phyloP scores from a whole-genome alignment of 1,140 invertebrate species.

The Monochamus saltuarius region DNA sequence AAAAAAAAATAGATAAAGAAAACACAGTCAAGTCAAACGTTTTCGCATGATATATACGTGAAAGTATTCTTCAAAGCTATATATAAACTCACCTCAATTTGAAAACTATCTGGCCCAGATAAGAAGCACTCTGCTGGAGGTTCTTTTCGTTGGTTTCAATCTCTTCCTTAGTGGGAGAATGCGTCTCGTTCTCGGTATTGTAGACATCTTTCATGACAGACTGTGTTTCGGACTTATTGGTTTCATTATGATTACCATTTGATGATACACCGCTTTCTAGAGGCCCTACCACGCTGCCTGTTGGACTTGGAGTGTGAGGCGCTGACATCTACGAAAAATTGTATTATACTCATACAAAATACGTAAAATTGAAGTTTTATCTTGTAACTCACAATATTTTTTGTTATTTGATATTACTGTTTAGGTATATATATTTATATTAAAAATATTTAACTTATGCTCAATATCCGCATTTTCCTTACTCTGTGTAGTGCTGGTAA shows the following conservation, averaged over 20 bases:
- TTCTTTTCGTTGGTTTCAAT: conserved; percentile 65
- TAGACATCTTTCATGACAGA: conserved; percentile 54
- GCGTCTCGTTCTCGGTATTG: conserved; percentile 53
- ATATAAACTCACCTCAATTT: conserved; percentile 70
- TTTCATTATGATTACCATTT: conserved; percentile 38
- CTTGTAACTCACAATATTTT: too few relatives aligned
- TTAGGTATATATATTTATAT: too few relatives aligned
- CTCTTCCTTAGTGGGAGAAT: conserved; percentile 60
- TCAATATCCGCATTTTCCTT: too few relatives aligned
- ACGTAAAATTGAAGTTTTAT: too few relatives aligned
- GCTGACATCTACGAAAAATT: conserved; percentile 42
- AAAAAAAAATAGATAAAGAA: too few relatives aligned
- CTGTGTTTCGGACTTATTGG: conserved; percentile 48
- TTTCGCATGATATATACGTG: too few relatives aligned
- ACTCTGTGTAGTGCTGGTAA: too few relatives aligned
- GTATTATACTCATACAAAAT: too few relatives aligned
- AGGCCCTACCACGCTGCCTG: conserved; percentile 42
- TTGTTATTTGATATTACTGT: too few relatives aligned
- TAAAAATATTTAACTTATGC: too few relatives aligned
- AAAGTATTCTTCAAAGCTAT: too few relatives aligned
- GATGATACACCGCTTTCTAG: conserved; percentile 50
- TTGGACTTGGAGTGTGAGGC: conserved; percentile 49
- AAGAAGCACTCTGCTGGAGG: conserved; percentile 57
- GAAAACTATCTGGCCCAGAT: conserved; percentile 83
- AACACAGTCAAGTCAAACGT: too few relatives aligned